Evolutionary conservation across 2,888 invertebrate species (phyloP).

Genomic region (Drosophila demipolita): DNA sequence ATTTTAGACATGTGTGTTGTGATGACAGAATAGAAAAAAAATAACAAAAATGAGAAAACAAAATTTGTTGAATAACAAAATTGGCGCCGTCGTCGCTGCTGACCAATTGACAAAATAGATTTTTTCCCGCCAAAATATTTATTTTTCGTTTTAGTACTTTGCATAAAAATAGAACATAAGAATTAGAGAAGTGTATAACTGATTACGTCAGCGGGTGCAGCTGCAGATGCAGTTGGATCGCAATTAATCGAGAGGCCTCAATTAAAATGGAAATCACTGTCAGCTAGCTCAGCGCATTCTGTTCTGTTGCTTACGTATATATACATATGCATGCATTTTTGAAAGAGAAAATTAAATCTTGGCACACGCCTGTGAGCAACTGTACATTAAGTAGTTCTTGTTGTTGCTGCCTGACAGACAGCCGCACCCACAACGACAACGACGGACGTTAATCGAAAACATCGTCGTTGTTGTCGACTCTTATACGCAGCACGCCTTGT

Average conservation of each 20-base stretch:
- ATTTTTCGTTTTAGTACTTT: conserved; percentile 15
- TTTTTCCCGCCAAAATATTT: conserved; percentile 62
- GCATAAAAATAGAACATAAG: conserved; percentile 36
- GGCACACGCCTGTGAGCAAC: conserved; percentile 67
- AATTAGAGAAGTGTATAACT: conserved; percentile 23
- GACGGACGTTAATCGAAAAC: conserved; percentile 50
- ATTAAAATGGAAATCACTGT: conserved; percentile 74
- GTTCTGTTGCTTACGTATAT: conserved; percentile 13
- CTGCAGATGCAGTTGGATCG: conserved; percentile 47
- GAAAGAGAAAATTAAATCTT: conserved; percentile 50
- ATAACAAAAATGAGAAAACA: conserved; percentile 34
- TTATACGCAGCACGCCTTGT: conserved; percentile 61
- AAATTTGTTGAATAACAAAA: conserved; percentile 65
- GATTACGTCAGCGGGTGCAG: conserved; percentile 54
- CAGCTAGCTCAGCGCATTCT: conserved; percentile 50
- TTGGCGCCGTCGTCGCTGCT: conserved; percentile 18
- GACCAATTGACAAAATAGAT: conserved; percentile 41
- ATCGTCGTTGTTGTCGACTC: conserved; percentile 39
- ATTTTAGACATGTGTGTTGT: neutral
- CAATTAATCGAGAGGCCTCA: conserved; percentile 72
- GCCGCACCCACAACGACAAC: conserved; percentile 69
- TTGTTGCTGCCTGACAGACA: conserved; percentile 39
- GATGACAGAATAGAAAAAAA: conserved; percentile 11
- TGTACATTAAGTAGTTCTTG: conserved; percentile 59
- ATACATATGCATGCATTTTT: neutral